phyloP scores from a whole-genome alignment of 2,113 vertebrate genomes.

The Oreochromis aureus region DNA sequence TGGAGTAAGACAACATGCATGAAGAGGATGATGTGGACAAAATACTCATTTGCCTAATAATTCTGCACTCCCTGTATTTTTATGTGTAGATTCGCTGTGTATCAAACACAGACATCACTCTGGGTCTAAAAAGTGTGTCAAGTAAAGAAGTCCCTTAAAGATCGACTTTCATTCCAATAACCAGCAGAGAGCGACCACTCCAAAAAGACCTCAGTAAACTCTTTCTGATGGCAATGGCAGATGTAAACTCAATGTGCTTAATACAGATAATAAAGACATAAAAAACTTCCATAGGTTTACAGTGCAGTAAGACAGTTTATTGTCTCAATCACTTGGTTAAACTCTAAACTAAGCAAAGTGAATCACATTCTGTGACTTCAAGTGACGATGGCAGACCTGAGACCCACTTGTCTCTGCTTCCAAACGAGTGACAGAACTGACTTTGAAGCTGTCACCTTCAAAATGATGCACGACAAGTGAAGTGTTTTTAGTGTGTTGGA shows the following conservation, averaged over 20 bases:
- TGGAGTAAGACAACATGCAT: too few relatives aligned
- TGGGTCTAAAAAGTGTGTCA: neutral
- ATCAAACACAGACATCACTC: neutral
- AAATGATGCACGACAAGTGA: neutral
- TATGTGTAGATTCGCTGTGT: fast-evolving
- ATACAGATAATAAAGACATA: neutral
- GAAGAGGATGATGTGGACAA: too few relatives aligned
- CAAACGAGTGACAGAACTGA: neutral
- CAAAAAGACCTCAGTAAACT: neutral
- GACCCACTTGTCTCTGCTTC: neutral
- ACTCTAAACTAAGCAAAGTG: neutral
- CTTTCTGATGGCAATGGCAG: neutral
- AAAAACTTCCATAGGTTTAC: neutral
- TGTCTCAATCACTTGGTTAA: neutral
- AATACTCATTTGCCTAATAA: too few relatives aligned
- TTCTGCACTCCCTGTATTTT: too few relatives aligned
- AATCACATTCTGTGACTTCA: neutral
- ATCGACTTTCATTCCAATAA: neutral
- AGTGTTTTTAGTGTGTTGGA: neutral
- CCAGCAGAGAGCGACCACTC: neutral
- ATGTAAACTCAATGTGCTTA: neutral
- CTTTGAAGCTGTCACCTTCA: neutral
- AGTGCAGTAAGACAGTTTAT: neutral
- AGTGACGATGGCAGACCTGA: neutral
- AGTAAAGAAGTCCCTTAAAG: neutral